Percentiles rank a stretch among this genome's conserved stretches.
phyloP scores from a whole-genome alignment of 2,113 vertebrate species.

The Gavia stellata region DNA sequence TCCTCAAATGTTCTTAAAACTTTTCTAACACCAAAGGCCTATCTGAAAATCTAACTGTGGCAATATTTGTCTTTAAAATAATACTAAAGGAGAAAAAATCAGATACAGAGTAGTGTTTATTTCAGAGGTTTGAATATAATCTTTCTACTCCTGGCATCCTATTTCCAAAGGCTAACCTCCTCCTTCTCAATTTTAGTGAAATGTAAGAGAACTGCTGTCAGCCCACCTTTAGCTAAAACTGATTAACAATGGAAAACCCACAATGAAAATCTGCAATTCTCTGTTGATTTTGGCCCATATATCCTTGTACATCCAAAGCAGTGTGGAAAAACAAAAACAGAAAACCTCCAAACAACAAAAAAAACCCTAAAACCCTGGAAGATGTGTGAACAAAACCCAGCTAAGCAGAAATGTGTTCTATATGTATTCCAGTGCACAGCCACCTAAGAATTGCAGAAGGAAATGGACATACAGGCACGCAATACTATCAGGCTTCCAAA shows the following conservation, averaged over 20 bases:
- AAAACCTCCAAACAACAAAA: neutral
- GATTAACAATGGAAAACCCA: neutral
- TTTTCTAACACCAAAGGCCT: neutral
- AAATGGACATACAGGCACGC: fast-evolving
- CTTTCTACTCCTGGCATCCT: neutral
- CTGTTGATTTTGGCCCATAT: neutral
- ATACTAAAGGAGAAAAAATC: neutral
- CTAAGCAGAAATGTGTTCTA: neutral
- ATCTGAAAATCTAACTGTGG: neutral
- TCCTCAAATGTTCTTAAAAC: neutral
- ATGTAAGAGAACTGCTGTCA: neutral
- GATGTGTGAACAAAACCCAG: neutral
- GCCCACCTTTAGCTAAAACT: neutral
- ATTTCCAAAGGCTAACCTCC: neutral
- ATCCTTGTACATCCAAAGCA: neutral
- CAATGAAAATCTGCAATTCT: neutral
- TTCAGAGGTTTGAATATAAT: neutral
- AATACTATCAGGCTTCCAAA: neutral
- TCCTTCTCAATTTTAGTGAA: neutral
- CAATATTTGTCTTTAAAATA: neutral
- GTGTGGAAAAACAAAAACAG: neutral
- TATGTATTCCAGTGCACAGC: neutral
- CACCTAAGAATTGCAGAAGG: neutral
- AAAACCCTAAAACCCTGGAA: neutral
- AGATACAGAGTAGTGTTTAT: no score